Conservation (phyloP, 2,113 vertebrate species). For the Helogale parvula region DNA sequence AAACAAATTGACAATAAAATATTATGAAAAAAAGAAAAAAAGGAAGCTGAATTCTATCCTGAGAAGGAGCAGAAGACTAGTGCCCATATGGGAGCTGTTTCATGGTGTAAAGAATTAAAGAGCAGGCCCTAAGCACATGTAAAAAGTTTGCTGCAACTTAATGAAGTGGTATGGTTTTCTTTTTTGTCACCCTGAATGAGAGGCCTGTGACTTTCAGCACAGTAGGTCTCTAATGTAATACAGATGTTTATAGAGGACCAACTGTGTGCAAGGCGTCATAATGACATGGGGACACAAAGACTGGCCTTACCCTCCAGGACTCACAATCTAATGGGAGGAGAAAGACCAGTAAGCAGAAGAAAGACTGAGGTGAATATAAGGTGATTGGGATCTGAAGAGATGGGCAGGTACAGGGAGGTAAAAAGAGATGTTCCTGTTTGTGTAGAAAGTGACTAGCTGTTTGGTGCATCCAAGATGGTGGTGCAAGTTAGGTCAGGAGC, state of each 20-base stretch:
- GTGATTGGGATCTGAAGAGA: neutral
- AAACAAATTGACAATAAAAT: no score
- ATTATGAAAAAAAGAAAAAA: no score
- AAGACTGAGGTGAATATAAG: neutral
- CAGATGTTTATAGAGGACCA: neutral
- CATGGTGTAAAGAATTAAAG: neutral
- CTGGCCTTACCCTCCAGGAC: neutral
- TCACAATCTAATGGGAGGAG: neutral
- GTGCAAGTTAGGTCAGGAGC: neutral
- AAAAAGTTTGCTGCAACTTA: neutral
- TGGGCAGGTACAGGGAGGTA: neutral
- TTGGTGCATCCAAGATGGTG: fast-evolving
- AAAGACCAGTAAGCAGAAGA: neutral
- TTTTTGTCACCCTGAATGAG: conserved; percentile 2
- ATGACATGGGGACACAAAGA: neutral
- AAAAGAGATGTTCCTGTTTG: neutral
- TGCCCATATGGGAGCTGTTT: neutral
- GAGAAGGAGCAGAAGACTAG: neutral
- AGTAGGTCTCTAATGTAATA: neutral
- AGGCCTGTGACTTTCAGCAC: neutral
- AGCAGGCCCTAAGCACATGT: neutral
- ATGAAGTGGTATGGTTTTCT: neutral
- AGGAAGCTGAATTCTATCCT: neutral
- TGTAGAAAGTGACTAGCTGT: neutral
- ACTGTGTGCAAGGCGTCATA: neutral